Percentiles rank a stretch among this genome's conserved stretches.
Evolutionary conservation across 35 echinoderm and acorn worm species (phyloP).

Genomic region (Ptychodera flava): DNA sequence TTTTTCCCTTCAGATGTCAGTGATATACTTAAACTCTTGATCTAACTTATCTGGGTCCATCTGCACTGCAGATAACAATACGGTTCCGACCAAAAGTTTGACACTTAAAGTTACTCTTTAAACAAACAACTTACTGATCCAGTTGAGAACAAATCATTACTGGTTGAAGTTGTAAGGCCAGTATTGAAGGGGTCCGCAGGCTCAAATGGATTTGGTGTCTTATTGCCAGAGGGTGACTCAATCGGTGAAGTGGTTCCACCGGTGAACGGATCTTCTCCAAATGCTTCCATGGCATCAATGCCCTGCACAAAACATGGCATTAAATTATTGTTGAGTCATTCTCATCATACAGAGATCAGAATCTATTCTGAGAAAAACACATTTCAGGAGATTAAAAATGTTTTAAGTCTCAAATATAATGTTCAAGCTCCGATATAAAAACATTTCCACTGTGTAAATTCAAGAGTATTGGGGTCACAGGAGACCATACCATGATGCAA

Average conservation of each 20-base stretch:
- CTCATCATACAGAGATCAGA: conserved; percentile 32
- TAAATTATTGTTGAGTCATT: conserved; percentile 12
- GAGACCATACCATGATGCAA: background rate
- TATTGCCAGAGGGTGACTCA: conserved; percentile 7
- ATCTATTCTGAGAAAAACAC: conserved; percentile 30
- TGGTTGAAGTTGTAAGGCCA: background rate
- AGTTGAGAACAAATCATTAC: conserved; percentile 20
- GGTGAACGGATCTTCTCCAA: conserved; percentile 24
- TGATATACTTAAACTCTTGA: too few species aligned
- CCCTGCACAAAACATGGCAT: conserved; percentile 23
- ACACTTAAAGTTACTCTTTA: too few species aligned
- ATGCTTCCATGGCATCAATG: conserved; percentile 50
- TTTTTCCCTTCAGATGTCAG: too few species aligned
- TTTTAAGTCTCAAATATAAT: conserved; percentile 29
- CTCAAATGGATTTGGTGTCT: conserved; percentile 19
- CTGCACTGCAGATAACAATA: too few species aligned
- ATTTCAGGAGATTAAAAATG: conserved; percentile 17
- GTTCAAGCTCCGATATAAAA: conserved; percentile 1
- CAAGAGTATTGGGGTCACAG: background rate
- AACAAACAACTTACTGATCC: background rate
- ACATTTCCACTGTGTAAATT: background rate
- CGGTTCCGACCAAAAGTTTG: too few species aligned
- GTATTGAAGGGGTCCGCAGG: conserved; percentile 29
- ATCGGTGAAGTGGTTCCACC: conserved; percentile 6
- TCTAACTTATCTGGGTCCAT: too few species aligned